Conservation (phyloP, 35 echinoderm and acorn worm species). For the Acanthaster planci region DNA sequence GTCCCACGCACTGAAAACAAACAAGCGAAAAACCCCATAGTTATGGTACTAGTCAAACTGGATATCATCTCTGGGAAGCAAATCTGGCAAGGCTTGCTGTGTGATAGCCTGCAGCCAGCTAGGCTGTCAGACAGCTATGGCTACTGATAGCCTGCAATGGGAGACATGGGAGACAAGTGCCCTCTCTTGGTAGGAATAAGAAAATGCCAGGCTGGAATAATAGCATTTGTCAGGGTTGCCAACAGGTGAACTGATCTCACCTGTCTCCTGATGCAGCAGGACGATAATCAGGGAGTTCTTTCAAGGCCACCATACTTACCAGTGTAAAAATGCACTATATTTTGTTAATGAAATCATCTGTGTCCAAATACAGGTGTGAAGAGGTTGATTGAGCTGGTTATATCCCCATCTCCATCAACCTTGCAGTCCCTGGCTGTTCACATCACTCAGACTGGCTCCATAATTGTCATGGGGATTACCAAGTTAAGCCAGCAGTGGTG, state of each 20-base stretch:
- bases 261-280: too few relatives aligned
- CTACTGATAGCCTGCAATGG: neutral
- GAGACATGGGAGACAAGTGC: too few relatives aligned
- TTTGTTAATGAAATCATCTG: too few relatives aligned
- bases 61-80: neutral
- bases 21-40: neutral
- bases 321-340: too few relatives aligned
- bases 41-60: neutral
- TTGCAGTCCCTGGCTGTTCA: neutral
- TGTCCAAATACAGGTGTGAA: slow-evolving; percentile 9
- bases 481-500: neutral
- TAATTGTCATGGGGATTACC: neutral
- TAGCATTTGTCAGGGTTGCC: too few relatives aligned
- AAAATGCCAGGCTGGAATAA: too few relatives aligned
- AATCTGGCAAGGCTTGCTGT: neutral
- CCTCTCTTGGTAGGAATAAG: too few relatives aligned
- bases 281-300: too few relatives aligned
- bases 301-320: too few relatives aligned
- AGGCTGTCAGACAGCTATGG: neutral
- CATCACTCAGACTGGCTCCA: slow-evolving; percentile 6
- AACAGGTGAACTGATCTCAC: too few relatives aligned
- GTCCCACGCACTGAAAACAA: slow-evolving; percentile 20
- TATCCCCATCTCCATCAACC: neutral
- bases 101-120: neutral
- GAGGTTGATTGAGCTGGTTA: neutral